Conservation (phyloP, 1,140 invertebrate genomes). For the Heliconius himera region DNA sequence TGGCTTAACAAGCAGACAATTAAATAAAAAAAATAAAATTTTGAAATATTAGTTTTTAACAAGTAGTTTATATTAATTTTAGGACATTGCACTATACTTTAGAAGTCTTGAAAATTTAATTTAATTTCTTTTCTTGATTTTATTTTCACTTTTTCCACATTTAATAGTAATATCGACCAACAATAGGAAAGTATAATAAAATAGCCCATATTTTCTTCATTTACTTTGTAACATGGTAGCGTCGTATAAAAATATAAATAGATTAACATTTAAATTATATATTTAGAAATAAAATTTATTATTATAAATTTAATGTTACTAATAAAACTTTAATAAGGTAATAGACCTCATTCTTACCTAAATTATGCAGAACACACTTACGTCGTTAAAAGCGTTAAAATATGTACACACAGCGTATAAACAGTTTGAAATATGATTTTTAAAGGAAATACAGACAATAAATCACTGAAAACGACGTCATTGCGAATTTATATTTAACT, state of each 20-base stretch:
- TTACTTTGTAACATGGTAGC: background rate
- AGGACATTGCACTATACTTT: no score
- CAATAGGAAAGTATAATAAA: no score
- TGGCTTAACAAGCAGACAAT: no score
- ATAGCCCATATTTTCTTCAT: background rate
- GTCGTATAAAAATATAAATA: background rate
- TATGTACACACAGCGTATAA: background rate
- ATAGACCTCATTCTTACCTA: background rate
- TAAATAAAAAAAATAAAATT: no score
- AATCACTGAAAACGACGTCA: background rate
- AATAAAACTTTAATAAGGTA: slow-evolving; percentile 4
- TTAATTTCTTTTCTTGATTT: no score
- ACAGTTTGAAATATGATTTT: slow-evolving; percentile 6
- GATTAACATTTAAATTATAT: slow-evolving; percentile 1
- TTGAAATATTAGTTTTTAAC: no score
- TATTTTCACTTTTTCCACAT: no score
- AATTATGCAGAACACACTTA: background rate
- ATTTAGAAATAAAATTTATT: background rate
- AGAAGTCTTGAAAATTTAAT: no score
- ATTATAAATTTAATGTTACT: background rate
- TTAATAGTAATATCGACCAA: no score
- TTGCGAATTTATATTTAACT: background rate
- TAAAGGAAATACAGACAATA: background rate
- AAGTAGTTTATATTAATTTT: no score
- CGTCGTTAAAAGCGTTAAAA: background rate